These are phyloP conservation scores for Polyommatus icarus DNA, from an alignment of 2,888 invertebrate genomes.

Conservation along the genomic window DNA sequence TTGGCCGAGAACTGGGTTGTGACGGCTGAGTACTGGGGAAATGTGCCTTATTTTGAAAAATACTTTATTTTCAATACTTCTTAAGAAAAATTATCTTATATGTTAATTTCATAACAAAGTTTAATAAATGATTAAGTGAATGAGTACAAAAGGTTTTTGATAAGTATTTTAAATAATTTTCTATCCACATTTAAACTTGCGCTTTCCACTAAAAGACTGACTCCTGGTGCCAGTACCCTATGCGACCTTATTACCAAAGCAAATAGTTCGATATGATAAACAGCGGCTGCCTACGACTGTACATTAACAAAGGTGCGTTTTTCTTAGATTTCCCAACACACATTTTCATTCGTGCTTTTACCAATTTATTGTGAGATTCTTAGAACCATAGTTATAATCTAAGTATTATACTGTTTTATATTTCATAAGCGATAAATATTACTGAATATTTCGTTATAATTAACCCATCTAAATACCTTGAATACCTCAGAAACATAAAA, in stretches of 20 bases:
- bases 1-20: too few relatives aligned
- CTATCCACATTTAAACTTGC: too few relatives aligned
- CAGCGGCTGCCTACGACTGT: neutral
- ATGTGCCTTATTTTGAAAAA: too few relatives aligned
- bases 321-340: neutral
- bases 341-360: neutral
- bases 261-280: neutral
- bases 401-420: neutral
- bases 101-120: too few relatives aligned
- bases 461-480: slow-evolving; percentile 7
- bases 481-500: slow-evolving; percentile 16
- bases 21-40: too few relatives aligned
- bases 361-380: slow-evolving; percentile 25
- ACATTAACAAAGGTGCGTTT: neutral
- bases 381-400: neutral
- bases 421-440: neutral
- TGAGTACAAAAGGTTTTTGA: too few relatives aligned
- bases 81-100: too few relatives aligned
- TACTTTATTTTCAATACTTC: too few relatives aligned
- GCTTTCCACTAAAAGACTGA: too few relatives aligned
- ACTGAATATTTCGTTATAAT: neutral
- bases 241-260: neutral
- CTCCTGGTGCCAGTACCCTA: too few relatives aligned
- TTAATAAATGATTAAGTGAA: too few relatives aligned
- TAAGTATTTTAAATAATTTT: too few relatives aligned